Evolutionary conservation across 2,888 invertebrate genomes (phyloP), one percentile per base, ranked within the genome.

Genomic region (Drosophila conformis): DNA sequence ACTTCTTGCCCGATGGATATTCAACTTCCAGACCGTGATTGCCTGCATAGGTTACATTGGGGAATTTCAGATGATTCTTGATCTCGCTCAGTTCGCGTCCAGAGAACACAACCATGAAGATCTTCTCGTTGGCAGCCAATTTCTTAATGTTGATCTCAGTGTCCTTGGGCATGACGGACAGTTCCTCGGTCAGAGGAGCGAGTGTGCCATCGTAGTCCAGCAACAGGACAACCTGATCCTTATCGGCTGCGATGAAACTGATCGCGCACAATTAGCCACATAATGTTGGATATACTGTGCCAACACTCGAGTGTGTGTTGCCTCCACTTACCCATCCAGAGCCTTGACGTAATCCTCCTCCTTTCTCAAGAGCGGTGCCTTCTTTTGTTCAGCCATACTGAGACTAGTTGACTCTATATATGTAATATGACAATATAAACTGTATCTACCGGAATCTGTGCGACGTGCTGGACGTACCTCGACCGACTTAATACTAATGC

Each of bases 171-270:
- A 93, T 93, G n/a, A 92, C 87, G n/a, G 93, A 93, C 52, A 93
- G 81, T 92, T 96, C 96, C 38, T 96, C 95, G 42, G 96, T 96
- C 57, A 96, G 95, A 3, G 96, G 96, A 5, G 96, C 96, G 79
- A 96, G 92, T 40, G 96, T 96, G 74, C 96, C 96, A 92, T 96
- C 96, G 90, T 96, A 96, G 91, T 96, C 96, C 90, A 96, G 92
- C 27, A 96, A 91, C 48, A 96, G 93, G 1, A 96, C 96, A 84
- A 96, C 92, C 92, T 96, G 95, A 91, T 96, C 95, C 58, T 77
- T 90, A 31, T 95, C 94, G 58, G 95, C 94, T 66, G 95, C 95
- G 82, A 96, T 91, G 80, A 93, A 93, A 76, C 93, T 93, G 29
- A 53, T 11, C 35, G 35, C 49, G 15, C 40, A 21, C 4, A 10